These are phyloP conservation scores for Brachyalestes nurse DNA, from an alignment of 2,797 vertebrate species.

Conservation along the genomic window DNA sequence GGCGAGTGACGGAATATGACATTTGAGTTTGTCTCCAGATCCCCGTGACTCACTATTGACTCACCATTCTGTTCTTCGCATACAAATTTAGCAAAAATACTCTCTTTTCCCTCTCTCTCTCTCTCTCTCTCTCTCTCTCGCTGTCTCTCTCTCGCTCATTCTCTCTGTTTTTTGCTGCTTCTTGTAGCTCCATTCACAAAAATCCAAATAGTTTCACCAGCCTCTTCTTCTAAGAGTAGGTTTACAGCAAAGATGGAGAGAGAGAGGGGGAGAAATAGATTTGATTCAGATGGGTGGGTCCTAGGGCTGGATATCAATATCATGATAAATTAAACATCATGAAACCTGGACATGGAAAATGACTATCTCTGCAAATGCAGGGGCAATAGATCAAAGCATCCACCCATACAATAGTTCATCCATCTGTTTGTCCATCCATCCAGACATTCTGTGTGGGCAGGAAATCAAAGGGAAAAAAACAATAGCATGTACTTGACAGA, in stretches of 20 bases:
- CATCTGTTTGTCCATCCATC: background rate
- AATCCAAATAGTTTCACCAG: slow-evolving; percentile 6
- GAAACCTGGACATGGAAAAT: background rate
- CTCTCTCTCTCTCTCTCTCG: slow-evolving; percentile 7
- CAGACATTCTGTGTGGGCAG: too few relatives aligned
- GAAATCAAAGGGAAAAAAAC: too few relatives aligned
- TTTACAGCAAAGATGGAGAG: background rate
- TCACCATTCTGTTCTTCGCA: slow-evolving; percentile 50
- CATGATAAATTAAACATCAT: too few relatives aligned
- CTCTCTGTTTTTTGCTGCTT: background rate
- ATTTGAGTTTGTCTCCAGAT: slow-evolving; percentile 53
- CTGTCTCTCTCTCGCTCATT: too few relatives aligned
- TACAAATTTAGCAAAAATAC: slow-evolving; percentile 41
- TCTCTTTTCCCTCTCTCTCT: slow-evolving; percentile 2
- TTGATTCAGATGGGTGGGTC: background rate
- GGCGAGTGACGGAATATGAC: slow-evolving; percentile 51
- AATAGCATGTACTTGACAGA: too few relatives aligned
- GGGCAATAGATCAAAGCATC: too few relatives aligned
- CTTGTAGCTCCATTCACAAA: slow-evolving; percentile 38
- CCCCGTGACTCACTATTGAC: slow-evolving; percentile 58
- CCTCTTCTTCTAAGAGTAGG: background rate
- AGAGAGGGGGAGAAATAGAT: background rate
- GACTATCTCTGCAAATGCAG: too few relatives aligned
- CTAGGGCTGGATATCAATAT: too few relatives aligned
- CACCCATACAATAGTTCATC: too few relatives aligned